These are phyloP conservation scores for Palythoa grandis DNA, from an alignment of 92 coral and sea anemone genomes.

Conservation along the genomic window DNA sequence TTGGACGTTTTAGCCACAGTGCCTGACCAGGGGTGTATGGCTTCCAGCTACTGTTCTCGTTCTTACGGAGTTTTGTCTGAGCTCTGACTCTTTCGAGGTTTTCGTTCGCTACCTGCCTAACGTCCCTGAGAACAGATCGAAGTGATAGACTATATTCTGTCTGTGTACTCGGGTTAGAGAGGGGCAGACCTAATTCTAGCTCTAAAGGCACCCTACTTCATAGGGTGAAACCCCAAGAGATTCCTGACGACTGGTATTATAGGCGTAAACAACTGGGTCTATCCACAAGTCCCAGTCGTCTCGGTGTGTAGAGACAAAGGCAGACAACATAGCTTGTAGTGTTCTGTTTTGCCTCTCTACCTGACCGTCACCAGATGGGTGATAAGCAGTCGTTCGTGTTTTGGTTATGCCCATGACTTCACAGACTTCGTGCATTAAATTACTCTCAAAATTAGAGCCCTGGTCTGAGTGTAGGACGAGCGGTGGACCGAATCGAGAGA, in stretches of 20 bases:
- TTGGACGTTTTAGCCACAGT: constrained; percentile 53
- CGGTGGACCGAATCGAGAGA: constrained; percentile 44
- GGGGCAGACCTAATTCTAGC: constrained; percentile 41
- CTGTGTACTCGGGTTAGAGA: constrained; percentile 30
- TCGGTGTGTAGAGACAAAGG: constrained; percentile 45
- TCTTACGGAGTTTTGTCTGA: constrained; percentile 10
- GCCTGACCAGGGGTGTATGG: constrained; percentile 38
- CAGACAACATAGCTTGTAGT: constrained; percentile 54
- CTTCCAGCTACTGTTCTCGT: constrained; percentile 1
- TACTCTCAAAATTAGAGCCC: too few relatives aligned
- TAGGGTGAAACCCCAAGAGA: constrained; percentile 47
- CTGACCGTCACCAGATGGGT: constrained; percentile 56
- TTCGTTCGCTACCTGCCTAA: constrained; percentile 28
- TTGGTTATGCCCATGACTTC: too few relatives aligned
- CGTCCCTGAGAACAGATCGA: constrained; percentile 35
- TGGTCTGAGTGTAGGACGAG: constrained; percentile 45
- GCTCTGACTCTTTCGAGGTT: constrained; percentile 33
- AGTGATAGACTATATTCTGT: constrained; percentile 24
- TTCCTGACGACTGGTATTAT: constrained; percentile 62
- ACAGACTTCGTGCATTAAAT: too few relatives aligned
- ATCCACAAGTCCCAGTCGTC: constrained; percentile 64
- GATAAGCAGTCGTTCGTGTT: too few relatives aligned
- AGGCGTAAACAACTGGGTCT: constrained; percentile 51
- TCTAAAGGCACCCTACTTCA: constrained; percentile 60
- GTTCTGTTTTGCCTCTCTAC: constrained; percentile 65